Conservation (phyloP, 2,113 vertebrate genomes). For the Casuarius casuarius region DNA sequence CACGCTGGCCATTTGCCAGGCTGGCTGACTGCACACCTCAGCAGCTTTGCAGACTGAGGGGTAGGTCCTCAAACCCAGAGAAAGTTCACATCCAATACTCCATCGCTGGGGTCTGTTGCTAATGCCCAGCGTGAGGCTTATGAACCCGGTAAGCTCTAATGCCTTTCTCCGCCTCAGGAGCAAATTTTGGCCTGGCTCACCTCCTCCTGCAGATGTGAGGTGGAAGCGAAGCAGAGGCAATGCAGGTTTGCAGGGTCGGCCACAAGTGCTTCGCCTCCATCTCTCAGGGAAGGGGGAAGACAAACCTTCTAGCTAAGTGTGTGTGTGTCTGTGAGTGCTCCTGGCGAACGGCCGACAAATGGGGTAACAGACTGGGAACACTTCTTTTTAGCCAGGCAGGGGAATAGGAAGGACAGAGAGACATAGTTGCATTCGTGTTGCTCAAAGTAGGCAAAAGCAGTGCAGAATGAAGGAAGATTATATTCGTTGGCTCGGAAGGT, state of each 20-base stretch:
- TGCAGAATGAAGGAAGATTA: not conserved
- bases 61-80: not conserved
- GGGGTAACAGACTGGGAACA: rapidly evolving
- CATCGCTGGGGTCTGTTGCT: not conserved
- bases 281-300: not conserved
- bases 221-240: not conserved
- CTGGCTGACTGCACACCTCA: not conserved
- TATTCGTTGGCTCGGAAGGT: rapidly evolving
- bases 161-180: no score
- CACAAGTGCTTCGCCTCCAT: not conserved
- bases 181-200: not conserved
- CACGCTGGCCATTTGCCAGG: not conserved
- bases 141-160: no score
- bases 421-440: not conserved
- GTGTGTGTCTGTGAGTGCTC: rapidly evolving
- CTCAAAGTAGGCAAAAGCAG: constrained; percentile 51
- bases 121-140: not conserved
- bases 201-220: not conserved
- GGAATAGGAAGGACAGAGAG: not conserved
- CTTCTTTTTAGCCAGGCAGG: not conserved
- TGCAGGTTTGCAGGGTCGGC: not conserved
- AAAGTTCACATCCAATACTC: not conserved
- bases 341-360: not conserved
- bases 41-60: not conserved
- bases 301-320: not conserved